Evolutionary conservation across 2,888 invertebrate species (phyloP).

Genomic region (Protonemura montana): DNA sequence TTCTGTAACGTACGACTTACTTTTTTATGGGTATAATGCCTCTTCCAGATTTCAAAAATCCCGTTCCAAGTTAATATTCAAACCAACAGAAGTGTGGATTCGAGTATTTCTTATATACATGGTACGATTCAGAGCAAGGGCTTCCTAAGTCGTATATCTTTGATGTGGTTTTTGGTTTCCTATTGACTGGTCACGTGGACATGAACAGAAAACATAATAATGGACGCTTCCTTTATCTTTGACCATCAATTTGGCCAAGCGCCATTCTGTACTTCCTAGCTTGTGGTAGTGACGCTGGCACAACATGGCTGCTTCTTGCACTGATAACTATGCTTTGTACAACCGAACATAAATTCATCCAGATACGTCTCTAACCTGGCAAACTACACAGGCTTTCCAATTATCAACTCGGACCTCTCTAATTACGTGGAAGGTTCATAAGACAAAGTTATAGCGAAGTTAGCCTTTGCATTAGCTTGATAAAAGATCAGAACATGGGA

Average conservation of each 20-base stretch:
- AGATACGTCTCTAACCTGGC: not conserved
- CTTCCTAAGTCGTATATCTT: not conserved
- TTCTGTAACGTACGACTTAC: not conserved
- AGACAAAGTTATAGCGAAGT: not conserved
- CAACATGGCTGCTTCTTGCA: not conserved
- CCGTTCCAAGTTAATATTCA: not conserved
- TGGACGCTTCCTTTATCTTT: not conserved
- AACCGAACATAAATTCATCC: not conserved
- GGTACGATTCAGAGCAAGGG: not conserved
- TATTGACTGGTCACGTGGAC: not conserved
- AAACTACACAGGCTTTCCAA: not conserved
- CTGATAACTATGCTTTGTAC: not conserved
- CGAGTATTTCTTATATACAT: not conserved
- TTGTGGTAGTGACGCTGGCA: not conserved
- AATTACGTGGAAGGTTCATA: not conserved
- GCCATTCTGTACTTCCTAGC: not conserved
- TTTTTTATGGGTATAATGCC: not conserved
- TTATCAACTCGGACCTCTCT: not conserved
- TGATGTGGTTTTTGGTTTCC: conserved; percentile 7
- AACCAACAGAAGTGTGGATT: not conserved
- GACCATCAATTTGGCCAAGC: not conserved
- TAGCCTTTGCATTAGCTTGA: not conserved
- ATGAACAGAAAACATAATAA: not conserved
- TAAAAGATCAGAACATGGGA: not conserved
- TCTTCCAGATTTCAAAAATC: not conserved